Evolutionary conservation across 2,797 vertebrate species (phyloP).

Genomic region (Pipistrellus kuhlii): DNA sequence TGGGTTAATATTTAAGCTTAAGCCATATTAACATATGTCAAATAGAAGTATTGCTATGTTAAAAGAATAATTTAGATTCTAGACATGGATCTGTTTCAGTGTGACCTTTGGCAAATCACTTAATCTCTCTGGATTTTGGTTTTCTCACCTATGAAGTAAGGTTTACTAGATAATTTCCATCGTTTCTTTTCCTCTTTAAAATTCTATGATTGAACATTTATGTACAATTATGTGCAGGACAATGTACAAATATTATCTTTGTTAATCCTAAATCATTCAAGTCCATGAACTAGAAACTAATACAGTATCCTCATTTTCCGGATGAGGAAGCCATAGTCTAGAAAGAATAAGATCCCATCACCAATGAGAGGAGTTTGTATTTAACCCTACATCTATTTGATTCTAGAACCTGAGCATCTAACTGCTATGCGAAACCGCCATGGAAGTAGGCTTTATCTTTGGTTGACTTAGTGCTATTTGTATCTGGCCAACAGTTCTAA

Average conservation of each 20-base stretch:
- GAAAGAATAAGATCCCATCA: conserved; percentile 16
- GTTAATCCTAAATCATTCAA: conserved; percentile 21
- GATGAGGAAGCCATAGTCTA: conserved; percentile 1
- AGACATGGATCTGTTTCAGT: not conserved
- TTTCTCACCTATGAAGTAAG: conserved; percentile 34
- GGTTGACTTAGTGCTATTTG: conserved; percentile 52
- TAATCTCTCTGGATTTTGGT: conserved; percentile 32
- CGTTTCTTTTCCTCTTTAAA: conserved; percentile 51
- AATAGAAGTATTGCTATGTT: not conserved
- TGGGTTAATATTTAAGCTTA: conserved; percentile 27
- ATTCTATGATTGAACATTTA: not conserved
- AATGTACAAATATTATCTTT: not conserved
- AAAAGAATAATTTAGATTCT: not conserved
- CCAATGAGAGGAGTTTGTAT: not conserved
- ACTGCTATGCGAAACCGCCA: not conserved
- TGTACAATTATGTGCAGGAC: not conserved
- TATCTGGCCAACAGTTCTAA: conserved; percentile 25
- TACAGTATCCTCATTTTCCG: not conserved
- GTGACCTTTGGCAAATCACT: not conserved
- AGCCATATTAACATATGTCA: conserved; percentile 18
- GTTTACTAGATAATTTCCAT: conserved; percentile 9
- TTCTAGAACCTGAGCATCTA: not conserved
- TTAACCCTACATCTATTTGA: conserved; percentile 21
- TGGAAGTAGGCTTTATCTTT: conserved; percentile 7
- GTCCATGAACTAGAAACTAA: not conserved